Percentiles rank a stretch among this genome's conserved stretches.
Evolutionary conservation across 2,797 vertebrate species (phyloP).

Genomic region (Centropyge bicolor): DNA sequence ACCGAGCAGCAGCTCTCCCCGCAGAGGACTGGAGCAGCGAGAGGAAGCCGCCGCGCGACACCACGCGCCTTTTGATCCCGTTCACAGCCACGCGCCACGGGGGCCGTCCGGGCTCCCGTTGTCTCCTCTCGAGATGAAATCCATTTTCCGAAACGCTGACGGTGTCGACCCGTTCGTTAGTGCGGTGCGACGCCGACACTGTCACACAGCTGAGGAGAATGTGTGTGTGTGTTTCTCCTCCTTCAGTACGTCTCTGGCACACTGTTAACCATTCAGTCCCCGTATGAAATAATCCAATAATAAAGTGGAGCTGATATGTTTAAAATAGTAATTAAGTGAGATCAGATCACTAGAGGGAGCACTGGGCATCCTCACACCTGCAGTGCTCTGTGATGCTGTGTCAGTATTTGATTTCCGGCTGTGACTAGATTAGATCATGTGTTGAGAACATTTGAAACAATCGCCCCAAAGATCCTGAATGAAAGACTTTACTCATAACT

Average conservation of each 20-base stretch:
- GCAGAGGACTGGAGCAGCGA: slow-evolving; percentile 26
- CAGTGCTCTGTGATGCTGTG: no score
- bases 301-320: neutral
- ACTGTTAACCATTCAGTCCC: slow-evolving; percentile 77
- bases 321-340: no score
- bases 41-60: slow-evolving; percentile 20
- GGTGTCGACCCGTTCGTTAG: slow-evolving; percentile 57
- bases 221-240: slow-evolving; percentile 29
- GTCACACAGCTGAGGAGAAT: slow-evolving; percentile 61
- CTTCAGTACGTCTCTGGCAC: slow-evolving; percentile 55
- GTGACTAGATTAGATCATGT: no score
- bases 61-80: slow-evolving; percentile 75
- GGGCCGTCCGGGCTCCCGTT: slow-evolving; percentile 52
- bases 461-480: no score
- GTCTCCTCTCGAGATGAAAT: slow-evolving; percentile 50
- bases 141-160: slow-evolving; percentile 70
- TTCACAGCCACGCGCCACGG: slow-evolving; percentile 50
- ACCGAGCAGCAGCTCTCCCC: slow-evolving; percentile 43
- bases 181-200: slow-evolving; percentile 22
- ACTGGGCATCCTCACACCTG: no score
- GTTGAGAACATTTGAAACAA: no score
- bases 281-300: neutral
- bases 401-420: no score
- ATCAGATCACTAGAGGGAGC: no score
- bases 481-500: no score